Evolutionary conservation across 2,113 vertebrate species (phyloP), one percentile per base, ranked within the genome.

Genomic region (Oceanites oceanicus): DNA sequence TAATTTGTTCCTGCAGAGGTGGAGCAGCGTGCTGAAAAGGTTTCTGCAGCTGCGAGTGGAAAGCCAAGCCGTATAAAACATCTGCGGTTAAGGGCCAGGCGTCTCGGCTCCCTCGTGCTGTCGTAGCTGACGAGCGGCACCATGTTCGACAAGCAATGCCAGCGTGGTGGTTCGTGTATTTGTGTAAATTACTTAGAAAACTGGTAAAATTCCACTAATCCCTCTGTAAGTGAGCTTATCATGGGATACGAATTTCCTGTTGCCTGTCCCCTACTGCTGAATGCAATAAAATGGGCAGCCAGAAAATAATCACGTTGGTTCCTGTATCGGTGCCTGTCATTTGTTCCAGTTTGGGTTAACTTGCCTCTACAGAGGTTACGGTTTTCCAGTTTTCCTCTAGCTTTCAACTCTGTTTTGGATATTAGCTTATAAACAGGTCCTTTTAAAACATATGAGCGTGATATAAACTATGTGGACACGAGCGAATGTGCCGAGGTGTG

Each of bases 371-470:
- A 32, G 19, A 13, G 63, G 82, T 70, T 44, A 7, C 0, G 20
- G 18, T 77, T 93, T 92, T 91, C 96, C 92, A 88, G 61, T 90
- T 87, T 88, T 58, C 73, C 78, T 45, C 44, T 2, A 2, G 45
- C 13, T 91, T 49, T 5, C 9, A 26, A 4, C 67, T 49, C 58
- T 40, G 30, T 4, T 71, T 61, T 70, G 90, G 82, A 36, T 70
- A 23, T 59, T 73, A 65, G 36, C 38, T 23, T 56, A 40, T 56
- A 34, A 88, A 82, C 71, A n/a, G 8, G 17, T 26, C 9, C 6
- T 45, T 26, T 16, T 30, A 11, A 15, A 42, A n/a, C 7, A 25
- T 0, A 15, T 0, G 7, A 38, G 30, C 3, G 0, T 11, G 52
- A 29, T 17, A 14, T 7, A 26, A 77, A 3, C 47, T 13, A 2